These are phyloP conservation scores for Tenthredo mesomela DNA, from an alignment of 2,888 invertebrate species.

Conservation along the genomic window DNA sequence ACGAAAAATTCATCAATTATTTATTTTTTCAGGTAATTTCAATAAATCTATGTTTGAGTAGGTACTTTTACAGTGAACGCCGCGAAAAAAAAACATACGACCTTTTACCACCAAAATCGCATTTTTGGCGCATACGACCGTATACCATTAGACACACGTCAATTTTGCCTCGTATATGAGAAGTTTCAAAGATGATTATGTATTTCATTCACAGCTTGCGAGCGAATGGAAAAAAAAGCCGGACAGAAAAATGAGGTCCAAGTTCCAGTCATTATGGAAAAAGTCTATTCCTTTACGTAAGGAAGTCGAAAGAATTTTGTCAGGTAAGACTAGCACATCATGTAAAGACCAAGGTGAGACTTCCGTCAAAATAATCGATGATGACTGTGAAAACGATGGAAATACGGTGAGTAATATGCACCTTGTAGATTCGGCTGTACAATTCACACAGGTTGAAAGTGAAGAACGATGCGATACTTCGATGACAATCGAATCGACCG, in stretches of 20 bases:
- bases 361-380: not conserved
- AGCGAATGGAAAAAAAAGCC: not conserved
- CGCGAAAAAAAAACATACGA: no score
- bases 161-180: no score
- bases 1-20: no score
- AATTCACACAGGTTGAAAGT: not conserved
- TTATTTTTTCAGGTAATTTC: no score
- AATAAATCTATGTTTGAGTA: no score
- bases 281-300: not conserved
- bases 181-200: no score
- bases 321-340: not conserved
- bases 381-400: not conserved
- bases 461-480: not conserved
- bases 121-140: no score
- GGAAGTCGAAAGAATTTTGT: not conserved
- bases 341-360: not conserved
- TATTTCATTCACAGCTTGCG: not conserved
- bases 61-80: no score
- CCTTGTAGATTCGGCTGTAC: not conserved
- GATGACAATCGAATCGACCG: not conserved
- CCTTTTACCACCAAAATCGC: no score
- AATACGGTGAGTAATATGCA: not conserved
- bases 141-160: no score
- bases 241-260: not conserved
- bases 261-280: not conserved